phyloP scores from a whole-genome alignment of 53 echinoderm and acorn worm species.

The Patiria pectinifera region DNA sequence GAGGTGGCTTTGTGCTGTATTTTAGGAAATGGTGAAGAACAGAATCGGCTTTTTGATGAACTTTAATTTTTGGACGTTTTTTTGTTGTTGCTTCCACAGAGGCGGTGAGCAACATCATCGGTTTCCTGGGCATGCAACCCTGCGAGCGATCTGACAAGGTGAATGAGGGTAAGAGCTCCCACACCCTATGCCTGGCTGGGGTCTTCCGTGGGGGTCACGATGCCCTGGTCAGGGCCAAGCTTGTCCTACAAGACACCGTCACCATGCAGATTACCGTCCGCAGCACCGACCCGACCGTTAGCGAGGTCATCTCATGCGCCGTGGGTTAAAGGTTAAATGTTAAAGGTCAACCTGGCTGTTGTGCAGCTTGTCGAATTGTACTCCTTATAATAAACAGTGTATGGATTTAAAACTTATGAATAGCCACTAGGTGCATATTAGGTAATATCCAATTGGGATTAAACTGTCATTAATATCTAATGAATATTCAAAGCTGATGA shows the following conservation, averaged over 20 bases:
- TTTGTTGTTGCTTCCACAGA: slow-evolving; percentile 65
- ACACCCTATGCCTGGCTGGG: slow-evolving; percentile 93
- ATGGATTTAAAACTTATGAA: slow-evolving; percentile 13
- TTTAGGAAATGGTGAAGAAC: background rate
- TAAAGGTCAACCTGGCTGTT: background rate
- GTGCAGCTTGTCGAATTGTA: background rate
- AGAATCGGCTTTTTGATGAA: background rate
- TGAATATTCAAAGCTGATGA: background rate
- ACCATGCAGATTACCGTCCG: slow-evolving; percentile 99
- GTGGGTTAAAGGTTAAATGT: slow-evolving; percentile 75
- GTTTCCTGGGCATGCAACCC: slow-evolving; percentile 98
- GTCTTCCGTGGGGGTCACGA: slow-evolving; percentile 97
- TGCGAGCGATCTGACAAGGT: slow-evolving; percentile 97
- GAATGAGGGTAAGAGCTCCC: slow-evolving; percentile 87
- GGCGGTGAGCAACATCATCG: slow-evolving; percentile 86
- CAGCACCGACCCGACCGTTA: slow-evolving; percentile 82
- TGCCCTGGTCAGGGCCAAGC: slow-evolving; percentile 83
- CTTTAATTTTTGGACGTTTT: background rate
- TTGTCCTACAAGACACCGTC: slow-evolving; percentile 95
- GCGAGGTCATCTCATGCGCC: slow-evolving; percentile 88
- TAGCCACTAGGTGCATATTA: background rate
- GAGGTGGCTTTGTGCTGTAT: no score
- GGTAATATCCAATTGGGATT: background rate
- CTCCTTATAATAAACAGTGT: background rate
- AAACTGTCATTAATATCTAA: background rate